Evolutionary conservation across 2,113 vertebrate genomes (phyloP), one percentile per base, ranked within the genome.

Genomic region (Sebastes fasciatus): DNA sequence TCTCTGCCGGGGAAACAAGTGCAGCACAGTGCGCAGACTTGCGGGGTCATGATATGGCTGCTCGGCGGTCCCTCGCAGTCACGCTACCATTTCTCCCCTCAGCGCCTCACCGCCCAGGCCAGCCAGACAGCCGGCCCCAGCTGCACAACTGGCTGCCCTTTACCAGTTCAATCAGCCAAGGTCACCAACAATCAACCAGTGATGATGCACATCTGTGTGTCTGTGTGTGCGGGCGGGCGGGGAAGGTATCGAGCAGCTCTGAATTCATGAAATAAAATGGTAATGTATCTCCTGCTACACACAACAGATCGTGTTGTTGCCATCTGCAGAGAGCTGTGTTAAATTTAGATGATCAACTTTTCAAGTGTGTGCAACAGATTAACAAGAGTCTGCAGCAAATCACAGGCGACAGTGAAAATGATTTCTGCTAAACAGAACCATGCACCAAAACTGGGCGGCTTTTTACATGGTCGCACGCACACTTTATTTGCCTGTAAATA

Each of bases 311-410:
- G 19, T 16, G 52, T 26, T 45, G 63, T 66, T 73, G 19, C 61
- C 52, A 34, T 67, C 71, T 19, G 46, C 19, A 64, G 40, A 70
- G 65, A 86, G 77, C 85, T 84, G 78, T 66, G 60, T 69, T 69
- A 40, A 86, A 79, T 75, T 92, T 95, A 95, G 87, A 97, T 95
- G 95, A 96, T 19, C 96, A 97, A 90, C 97, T 79, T 34, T 84
- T 78, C 64, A 79, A 80, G 76, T 71, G 71, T 75, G 79, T 55
- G 60, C 69, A 61, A 68, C 49, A 82, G 80, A 90, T 89, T 88
- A 91, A 71, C 82, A 61, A 82, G 52, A 86, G 80, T 85, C 85
- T 85, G 88, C 81, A 96, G 86, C 96, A 72, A 92, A 93, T 89
- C 88, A 88, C 51, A 60, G 77, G 45, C 19, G 19, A 87, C 77